A percentile compares a stretch with the other conserved stretches of the same genome.
These are phyloP conservation scores for Meghimatium bilineatum DNA, from an alignment of 2,888 invertebrate species.

Conservation along the genomic window DNA sequence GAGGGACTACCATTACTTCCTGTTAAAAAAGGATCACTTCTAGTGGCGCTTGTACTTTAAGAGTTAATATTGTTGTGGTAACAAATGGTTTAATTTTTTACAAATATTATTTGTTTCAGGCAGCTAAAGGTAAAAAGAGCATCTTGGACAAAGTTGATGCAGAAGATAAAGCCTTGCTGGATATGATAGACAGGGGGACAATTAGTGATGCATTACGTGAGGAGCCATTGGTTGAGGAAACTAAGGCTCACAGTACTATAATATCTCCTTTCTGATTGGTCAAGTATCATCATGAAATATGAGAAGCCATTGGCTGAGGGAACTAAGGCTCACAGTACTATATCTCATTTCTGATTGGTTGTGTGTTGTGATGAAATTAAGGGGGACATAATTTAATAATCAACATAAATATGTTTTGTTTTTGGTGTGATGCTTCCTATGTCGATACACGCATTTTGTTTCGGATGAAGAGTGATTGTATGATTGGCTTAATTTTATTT, in stretches of 20 bases:
- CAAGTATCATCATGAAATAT: background rate
- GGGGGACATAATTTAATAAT: background rate
- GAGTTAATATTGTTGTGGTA: too few relatives aligned
- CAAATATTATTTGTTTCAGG: constrained; percentile 24
- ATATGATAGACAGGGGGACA: constrained; percentile 87
- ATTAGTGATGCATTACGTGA: constrained; percentile 88
- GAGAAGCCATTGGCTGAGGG: constrained; percentile 71
- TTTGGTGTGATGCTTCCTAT: background rate
- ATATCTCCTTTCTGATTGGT: constrained; percentile 54
- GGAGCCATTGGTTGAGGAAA: constrained; percentile 64
- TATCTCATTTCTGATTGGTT: constrained; percentile 53
- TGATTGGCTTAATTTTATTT: too few relatives aligned
- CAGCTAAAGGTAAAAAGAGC: constrained; percentile 59
- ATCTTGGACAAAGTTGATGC: constrained; percentile 80
- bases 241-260: constrained; percentile 59
- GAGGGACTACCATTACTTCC: too few relatives aligned
- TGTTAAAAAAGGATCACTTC: too few relatives aligned
- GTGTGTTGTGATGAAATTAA: background rate
- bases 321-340: constrained; percentile 58
- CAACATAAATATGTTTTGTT: background rate
- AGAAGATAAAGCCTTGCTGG: constrained; percentile 89
- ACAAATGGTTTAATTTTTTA: background rate
- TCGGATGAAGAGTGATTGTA: too few relatives aligned
- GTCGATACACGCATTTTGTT: background rate
- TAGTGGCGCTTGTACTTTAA: too few relatives aligned